These are phyloP conservation scores for Crossaster papposus DNA, from an alignment of 53 echinoderm and acorn worm species.

Conservation along the genomic window DNA sequence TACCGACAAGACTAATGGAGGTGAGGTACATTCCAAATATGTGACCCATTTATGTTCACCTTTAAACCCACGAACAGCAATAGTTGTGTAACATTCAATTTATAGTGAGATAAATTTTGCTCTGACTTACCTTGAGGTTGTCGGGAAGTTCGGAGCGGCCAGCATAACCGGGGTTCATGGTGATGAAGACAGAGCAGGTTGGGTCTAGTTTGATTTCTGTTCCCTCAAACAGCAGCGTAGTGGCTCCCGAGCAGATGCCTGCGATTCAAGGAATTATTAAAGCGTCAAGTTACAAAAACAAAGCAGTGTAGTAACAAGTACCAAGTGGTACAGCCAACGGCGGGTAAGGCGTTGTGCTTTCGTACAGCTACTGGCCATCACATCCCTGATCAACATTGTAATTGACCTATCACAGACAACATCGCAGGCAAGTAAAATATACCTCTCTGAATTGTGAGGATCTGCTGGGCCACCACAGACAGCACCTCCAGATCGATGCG, in stretches of 20 bases:
- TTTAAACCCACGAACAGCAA: too few species aligned
- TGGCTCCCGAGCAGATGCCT: slow-evolving; percentile 86
- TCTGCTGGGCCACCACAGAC: slow-evolving; percentile 99
- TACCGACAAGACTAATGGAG: too few species aligned
- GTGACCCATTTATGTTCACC: too few species aligned
- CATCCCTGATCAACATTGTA: too few species aligned
- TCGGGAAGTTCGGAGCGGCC: slow-evolving; percentile 94
- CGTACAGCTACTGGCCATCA: too few species aligned
- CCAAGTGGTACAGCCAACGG: too few species aligned
- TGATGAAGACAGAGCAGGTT: slow-evolving; percentile 95
- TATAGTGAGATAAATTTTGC: background rate
- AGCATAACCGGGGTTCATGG: slow-evolving; percentile 99
- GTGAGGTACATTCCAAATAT: too few species aligned
- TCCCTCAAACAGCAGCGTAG: slow-evolving; percentile 92
- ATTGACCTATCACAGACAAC: too few species aligned
- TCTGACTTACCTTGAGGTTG: slow-evolving; percentile 83
- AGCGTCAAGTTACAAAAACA: background rate
- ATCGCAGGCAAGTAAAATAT: background rate
- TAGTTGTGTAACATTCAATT: background rate
- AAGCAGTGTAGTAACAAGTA: too few species aligned
- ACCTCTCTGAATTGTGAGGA: slow-evolving; percentile 99
- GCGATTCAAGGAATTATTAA: background rate
- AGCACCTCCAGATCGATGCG: slow-evolving; percentile 97
- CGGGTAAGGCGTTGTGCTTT: too few species aligned
- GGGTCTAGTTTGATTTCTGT: slow-evolving; percentile 97